Evolutionary conservation across 2,888 invertebrate species (phyloP), one percentile per base, ranked within the genome.

Genomic region (Diplolepis rosae): DNA sequence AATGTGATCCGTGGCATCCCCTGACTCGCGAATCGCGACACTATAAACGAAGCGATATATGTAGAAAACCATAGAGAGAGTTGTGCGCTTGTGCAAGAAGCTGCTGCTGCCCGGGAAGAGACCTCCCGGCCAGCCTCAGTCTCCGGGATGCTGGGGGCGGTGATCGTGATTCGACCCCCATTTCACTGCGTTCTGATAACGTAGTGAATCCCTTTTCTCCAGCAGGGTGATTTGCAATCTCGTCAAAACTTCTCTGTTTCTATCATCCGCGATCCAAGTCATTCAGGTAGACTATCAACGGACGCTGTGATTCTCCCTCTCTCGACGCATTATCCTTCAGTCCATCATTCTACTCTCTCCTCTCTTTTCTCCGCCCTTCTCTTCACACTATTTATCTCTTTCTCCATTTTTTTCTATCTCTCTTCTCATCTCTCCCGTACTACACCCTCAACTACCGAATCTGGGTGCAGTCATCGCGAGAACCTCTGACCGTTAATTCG

Each of bases 111-210:
- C 87, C 87, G 87, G 87, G 87, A 86, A 86, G 87, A 85, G 84
- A 81, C 79, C 39, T 85, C 86, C 87, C 86, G 84, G 87, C 83
- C 84, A 86, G 86, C 84, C 84, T 87, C 87, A 87, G 87, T 87
- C 87, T 87, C 87, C 86, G 88, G 87, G 87, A 87, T 87, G 87
- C 87, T 87, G 87, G 87, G 87, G 87, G 86, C 86, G 85, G 84
- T 82, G 87, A 86, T 87, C 85, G 87, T 86, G 87, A 85, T 85
- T 86, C 85, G 80, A 83, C 83, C 84, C 86, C 85, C 83, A 84
- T 84, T 83, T 85, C 83, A 80, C 80, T 79, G 83, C 78, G 85
- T 79, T 81, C 78, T 80, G 78, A 81, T 80, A 80, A 81, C 79
- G 79, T 74, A 77, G 80, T 77, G 78, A 76, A 68, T 80, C 79